A percentile compares a stretch with the other conserved stretches of the same genome.
phyloP scores from a whole-genome alignment of 1,140 invertebrate genomes.

The Drosophila ananassae region DNA sequence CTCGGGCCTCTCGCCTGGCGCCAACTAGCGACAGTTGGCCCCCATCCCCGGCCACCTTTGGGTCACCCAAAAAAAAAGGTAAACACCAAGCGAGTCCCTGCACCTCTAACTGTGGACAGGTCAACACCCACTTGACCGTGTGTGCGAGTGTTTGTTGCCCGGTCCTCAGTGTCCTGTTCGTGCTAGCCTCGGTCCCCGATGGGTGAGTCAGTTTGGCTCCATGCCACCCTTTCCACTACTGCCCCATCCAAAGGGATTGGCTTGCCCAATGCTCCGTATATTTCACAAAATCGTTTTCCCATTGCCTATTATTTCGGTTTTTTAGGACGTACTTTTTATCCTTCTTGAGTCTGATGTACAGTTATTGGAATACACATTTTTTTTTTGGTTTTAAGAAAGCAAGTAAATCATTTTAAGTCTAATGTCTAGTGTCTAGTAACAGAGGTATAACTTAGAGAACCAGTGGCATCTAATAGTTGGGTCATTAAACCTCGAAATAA shows the following conservation, averaged over 20 bases:
- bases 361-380: conserved; percentile 9
- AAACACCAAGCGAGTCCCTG: conserved; percentile 37
- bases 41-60: background rate
- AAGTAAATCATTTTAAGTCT: background rate
- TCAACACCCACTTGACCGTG: conserved; percentile 51
- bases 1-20: conserved; percentile 62
- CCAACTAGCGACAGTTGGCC: conserved; percentile 65
- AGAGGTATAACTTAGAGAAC: too few species aligned
- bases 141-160: conserved; percentile 27
- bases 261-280: conserved; percentile 66
- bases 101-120: conserved; percentile 73
- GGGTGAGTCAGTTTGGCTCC: conserved; percentile 30
- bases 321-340: conserved; percentile 22
- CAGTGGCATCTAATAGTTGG: too few species aligned
- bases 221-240: background rate
- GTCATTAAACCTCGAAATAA: too few species aligned
- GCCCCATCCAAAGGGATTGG: conserved; percentile 46
- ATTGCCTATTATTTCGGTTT: conserved; percentile 47
- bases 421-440: too few species aligned
- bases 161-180: conserved; percentile 12
- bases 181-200: conserved; percentile 12
- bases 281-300: conserved; percentile 68
- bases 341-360: conserved; percentile 23
- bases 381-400: background rate
- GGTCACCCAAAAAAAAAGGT: conserved; percentile 10